phyloP scores from a whole-genome alignment of 2,797 vertebrate species.

The Lates japonicus region DNA sequence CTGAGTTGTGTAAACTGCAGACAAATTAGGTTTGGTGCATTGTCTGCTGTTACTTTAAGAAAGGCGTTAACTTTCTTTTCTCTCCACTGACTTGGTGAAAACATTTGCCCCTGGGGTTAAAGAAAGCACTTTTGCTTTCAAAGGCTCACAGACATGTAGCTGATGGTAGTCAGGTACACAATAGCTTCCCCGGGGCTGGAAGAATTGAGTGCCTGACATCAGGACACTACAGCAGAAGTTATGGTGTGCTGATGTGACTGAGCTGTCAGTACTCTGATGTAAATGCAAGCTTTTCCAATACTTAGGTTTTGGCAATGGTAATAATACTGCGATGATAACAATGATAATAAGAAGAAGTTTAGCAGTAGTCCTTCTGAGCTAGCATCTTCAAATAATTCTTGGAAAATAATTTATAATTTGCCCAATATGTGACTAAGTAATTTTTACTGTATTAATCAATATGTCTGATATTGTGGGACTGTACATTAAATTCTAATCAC shows the following conservation, averaged over 20 bases:
- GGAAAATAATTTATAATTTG: background rate
- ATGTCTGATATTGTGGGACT: background rate
- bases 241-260: background rate
- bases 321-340: background rate
- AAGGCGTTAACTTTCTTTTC: constrained; percentile 35
- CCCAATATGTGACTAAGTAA: background rate
- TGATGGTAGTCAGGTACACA: background rate
- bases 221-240: background rate
- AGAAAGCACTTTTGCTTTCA: background rate
- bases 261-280: background rate
- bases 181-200: background rate
- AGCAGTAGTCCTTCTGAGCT: background rate
- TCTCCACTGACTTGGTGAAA: constrained; percentile 28
- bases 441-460: background rate
- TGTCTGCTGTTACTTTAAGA: constrained; percentile 40
- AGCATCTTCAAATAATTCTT: background rate
- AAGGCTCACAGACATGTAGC: constrained; percentile 3
- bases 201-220: background rate
- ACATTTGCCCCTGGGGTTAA: constrained; percentile 14
- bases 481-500: background rate
- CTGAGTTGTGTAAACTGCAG: constrained; percentile 22
- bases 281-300: background rate
- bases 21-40: constrained; percentile 30
- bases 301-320: background rate
- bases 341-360: background rate